Evolutionary conservation across 2,113 vertebrate genomes (phyloP).

Genomic region (Pterocles gutturalis): DNA sequence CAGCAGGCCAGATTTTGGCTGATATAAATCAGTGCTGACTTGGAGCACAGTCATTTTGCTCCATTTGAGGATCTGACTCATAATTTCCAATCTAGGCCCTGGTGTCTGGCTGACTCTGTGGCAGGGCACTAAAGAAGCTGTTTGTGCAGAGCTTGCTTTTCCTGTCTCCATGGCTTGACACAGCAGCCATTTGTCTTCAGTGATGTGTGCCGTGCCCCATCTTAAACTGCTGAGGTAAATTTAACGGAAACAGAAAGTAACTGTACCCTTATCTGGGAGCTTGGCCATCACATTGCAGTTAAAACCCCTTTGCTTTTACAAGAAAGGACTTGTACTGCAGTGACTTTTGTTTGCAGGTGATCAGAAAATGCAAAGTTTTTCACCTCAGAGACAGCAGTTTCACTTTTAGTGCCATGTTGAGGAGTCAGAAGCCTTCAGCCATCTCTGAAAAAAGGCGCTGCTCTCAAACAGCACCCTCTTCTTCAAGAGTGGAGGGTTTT

Average conservation of each 20-base stretch:
- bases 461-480: not conserved
- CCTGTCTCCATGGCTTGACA: not conserved
- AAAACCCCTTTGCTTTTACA: not conserved
- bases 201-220: not conserved
- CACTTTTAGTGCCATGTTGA: not conserved
- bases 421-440: not conserved
- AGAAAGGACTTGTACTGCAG: not conserved
- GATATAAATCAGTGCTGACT: conserved; percentile 41
- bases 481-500: not conserved
- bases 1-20: conserved; percentile 2
- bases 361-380: not conserved
- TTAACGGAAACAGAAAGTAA: conserved; percentile 21
- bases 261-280: not conserved
- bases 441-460: not conserved
- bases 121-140: not conserved
- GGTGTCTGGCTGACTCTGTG: conserved; percentile 35
- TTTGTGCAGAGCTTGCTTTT: not conserved
- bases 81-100: conserved; percentile 20
- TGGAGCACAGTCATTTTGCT: conserved; percentile 26
- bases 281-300: not conserved
- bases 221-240: conserved; percentile 12
- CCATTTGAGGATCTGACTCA: conserved; percentile 22
- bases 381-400: not conserved
- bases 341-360: not conserved
- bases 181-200: not conserved